phyloP scores from a whole-genome alignment of 2,888 invertebrate species.

The Rotaria magnacalcarata region DNA sequence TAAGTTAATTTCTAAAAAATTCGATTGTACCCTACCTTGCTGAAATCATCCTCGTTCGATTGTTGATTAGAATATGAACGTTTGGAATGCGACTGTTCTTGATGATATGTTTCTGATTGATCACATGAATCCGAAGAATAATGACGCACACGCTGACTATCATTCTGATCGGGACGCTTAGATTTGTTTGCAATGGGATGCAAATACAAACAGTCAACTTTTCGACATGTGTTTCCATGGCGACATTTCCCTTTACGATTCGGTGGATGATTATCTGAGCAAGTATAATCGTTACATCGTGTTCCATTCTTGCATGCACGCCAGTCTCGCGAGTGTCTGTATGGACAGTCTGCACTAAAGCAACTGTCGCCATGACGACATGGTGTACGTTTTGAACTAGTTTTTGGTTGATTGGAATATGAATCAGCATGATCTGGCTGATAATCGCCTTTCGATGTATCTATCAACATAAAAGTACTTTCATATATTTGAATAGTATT shows the following conservation, averaged over 20 bases:
- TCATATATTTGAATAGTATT: not conserved
- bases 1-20: too few species aligned
- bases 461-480: not conserved
- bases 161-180: too few species aligned
- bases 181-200: not conserved
- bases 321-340: not conserved
- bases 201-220: not conserved
- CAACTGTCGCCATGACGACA: not conserved
- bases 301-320: slow-evolving; percentile 11
- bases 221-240: slow-evolving; percentile 2
- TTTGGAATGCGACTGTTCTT: too few species aligned
- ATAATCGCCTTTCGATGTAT: not conserved
- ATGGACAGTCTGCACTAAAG: slow-evolving; percentile 11
- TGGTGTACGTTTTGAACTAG: not conserved
- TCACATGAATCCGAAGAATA: not conserved
- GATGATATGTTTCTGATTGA: too few species aligned
- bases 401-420: not conserved
- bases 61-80: too few species aligned
- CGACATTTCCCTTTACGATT: not conserved
- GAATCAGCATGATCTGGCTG: not conserved
- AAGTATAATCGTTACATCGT: not conserved
- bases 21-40: not conserved
- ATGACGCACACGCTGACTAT: not conserved
- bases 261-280: slow-evolving; percentile 30
- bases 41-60: not conserved